Evolutionary conservation across 2,888 invertebrate species (phyloP).

Genomic region (Xanthostigma xanthostigma): DNA sequence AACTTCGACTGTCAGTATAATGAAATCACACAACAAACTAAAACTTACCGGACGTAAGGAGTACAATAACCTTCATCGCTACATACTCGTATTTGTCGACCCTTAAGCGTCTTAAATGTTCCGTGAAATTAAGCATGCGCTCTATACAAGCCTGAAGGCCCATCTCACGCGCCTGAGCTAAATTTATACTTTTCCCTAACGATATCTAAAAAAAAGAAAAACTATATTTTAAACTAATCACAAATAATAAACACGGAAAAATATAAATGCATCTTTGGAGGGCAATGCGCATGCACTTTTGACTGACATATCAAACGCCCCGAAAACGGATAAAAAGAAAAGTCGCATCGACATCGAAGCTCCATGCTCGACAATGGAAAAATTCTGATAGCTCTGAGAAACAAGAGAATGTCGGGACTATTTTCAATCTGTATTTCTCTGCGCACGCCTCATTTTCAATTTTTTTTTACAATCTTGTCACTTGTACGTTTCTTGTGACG

Average conservation of each 20-base stretch:
- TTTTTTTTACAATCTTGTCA: conserved; percentile 19
- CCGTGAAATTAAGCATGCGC: conserved; percentile 87
- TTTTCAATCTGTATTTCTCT: too few species aligned
- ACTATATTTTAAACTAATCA: not conserved
- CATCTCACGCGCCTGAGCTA: conserved; percentile 53
- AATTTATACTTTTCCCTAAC: conserved; percentile 44
- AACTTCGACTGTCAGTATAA: too few species aligned
- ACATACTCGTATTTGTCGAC: conserved; percentile 95
- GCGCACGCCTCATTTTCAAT: not conserved
- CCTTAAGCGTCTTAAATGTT: conserved; percentile 73
- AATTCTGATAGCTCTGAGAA: too few species aligned
- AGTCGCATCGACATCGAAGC: too few species aligned
- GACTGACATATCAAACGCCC: too few species aligned
- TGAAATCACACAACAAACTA: not conserved
- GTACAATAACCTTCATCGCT: conserved; percentile 86
- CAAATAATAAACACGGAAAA: too few species aligned
- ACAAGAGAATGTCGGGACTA: too few species aligned
- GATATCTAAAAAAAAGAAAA: conserved; percentile 23
- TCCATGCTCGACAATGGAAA: too few species aligned
- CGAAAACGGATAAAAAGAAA: too few species aligned
- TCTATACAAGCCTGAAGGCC: conserved; percentile 79
- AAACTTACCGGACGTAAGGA: conserved; percentile 71
- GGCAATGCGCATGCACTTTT: too few species aligned
- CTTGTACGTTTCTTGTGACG: conserved; percentile 33
- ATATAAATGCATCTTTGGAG: too few species aligned